A percentile compares a stretch with the other conserved stretches of the same genome.
Evolutionary conservation across 2,797 vertebrate genomes (phyloP).

Genomic region (Tauraco hartlaubi): DNA sequence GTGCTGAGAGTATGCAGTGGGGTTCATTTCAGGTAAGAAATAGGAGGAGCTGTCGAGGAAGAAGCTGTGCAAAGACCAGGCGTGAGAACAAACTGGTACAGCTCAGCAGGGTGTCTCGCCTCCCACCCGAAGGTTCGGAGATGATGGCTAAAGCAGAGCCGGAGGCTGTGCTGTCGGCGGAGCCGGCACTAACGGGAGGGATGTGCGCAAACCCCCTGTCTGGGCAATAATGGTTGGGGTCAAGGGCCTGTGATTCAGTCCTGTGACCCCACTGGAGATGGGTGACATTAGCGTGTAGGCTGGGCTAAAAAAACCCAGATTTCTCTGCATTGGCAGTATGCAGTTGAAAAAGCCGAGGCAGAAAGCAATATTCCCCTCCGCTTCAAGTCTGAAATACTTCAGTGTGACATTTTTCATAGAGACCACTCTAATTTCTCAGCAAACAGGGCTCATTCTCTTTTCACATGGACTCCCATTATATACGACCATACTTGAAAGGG

Average conservation of each 20-base stretch:
- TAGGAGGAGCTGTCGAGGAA: not conserved
- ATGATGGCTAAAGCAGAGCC: not conserved
- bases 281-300: not conserved
- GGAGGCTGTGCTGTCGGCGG: not conserved
- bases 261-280: not conserved
- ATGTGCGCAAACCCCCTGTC: rapidly evolving
- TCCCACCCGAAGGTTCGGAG: not conserved
- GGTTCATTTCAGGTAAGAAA: not conserved
- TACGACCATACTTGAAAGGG: not conserved
- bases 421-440: not conserved
- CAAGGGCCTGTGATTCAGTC: not conserved
- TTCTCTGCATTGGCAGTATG: not conserved
- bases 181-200: not conserved
- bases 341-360: not conserved
- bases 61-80: not conserved
- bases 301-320: not conserved
- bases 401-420: not conserved
- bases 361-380: not conserved
- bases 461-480: not conserved
- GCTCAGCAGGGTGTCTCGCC: not conserved
- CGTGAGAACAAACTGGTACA: not conserved
- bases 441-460: not conserved
- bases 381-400: not conserved
- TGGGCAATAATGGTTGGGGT: not conserved
- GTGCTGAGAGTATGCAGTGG: not conserved